Base-by-base conservation (phyloP, 2,888 invertebrate genomes). In the Globia sparganii region DNA sequence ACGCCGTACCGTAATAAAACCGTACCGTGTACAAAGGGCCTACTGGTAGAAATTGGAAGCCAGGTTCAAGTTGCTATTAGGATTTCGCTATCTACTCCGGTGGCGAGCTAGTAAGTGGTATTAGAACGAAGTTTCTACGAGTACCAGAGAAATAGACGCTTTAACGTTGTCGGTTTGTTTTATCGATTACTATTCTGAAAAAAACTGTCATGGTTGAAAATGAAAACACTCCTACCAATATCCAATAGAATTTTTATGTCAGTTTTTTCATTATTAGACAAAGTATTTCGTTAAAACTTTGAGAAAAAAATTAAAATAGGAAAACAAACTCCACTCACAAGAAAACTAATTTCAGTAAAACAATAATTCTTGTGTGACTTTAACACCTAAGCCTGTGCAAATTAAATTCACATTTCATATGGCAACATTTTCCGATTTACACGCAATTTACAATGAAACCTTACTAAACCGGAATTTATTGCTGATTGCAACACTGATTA, bases 1-100 rank as follows among this genome's bases (percentile, higher is more conserved):
- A 53, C 25, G 25, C 25, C 21, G 53, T 25, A 53, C 53, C 3
- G 53, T 9, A 25, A 53, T 53, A 9, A 53, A 53, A 25, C 25
- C 53, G 53, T 53, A 9, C 4, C 53, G 3, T 53, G 53, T 25
- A 9, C 53, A 53, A 53, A 53, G 9, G 21, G 53, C 53, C 9
- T 53, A 18, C 66, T 62, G 49, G 46, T 46, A 37, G 83, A 70
- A 76, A 83, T 73, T 83, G 77, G 86, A 83, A 71, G 70, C 70
- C 40, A 56, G 67, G 18, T 83, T 83, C 78, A 40, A 73, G 77
- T 82, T 65, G 34, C 13, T 73, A 49, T 82, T 56, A 73, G 56
- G 53, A 67, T 66, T 76, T 75, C 1, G 61, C 49, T 72, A 65
- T 58, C 59, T 59, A n/a, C 59, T 62, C 62, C 9, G 31, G 61